Percentiles rank a stretch among this genome's conserved stretches.
phyloP scores from a whole-genome alignment of 1,140 invertebrate species.

The Aphaenogaster ashmeadi region DNA sequence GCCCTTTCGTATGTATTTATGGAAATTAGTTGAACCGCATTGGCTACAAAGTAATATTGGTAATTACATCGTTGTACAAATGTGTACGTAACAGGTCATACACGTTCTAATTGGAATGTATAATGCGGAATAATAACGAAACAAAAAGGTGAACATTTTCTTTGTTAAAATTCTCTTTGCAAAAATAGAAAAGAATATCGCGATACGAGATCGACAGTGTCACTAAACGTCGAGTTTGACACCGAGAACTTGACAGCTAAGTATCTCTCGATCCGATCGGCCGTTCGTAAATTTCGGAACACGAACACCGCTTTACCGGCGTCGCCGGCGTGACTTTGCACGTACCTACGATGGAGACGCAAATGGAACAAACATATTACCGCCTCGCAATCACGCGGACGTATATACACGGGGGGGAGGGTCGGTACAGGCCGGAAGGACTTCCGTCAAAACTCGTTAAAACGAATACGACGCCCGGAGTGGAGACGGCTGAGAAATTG shows the following conservation, averaged over 20 bases:
- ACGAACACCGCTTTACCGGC: neutral
- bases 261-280: neutral
- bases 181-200: neutral
- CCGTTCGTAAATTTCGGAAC: neutral
- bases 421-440: slow-evolving; percentile 20
- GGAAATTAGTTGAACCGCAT: slow-evolving; percentile 18
- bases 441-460: slow-evolving; percentile 52
- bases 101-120: neutral
- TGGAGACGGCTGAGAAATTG: slow-evolving; percentile 48
- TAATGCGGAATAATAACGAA: neutral
- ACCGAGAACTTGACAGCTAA: neutral
- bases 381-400: neutral
- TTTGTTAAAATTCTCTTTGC: neutral
- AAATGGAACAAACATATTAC: slow-evolving; percentile 42
- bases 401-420: neutral
- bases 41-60: no score
- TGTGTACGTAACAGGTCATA: neutral
- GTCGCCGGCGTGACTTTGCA: neutral
- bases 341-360: neutral
- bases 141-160: neutral
- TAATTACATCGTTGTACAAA: neutral
- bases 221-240: neutral
- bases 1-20: neutral
- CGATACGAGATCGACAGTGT: neutral
- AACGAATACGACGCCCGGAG: slow-evolving; percentile 19